Conservation (phyloP, 2,888 invertebrate species). For the Hecatera dysodea region DNA sequence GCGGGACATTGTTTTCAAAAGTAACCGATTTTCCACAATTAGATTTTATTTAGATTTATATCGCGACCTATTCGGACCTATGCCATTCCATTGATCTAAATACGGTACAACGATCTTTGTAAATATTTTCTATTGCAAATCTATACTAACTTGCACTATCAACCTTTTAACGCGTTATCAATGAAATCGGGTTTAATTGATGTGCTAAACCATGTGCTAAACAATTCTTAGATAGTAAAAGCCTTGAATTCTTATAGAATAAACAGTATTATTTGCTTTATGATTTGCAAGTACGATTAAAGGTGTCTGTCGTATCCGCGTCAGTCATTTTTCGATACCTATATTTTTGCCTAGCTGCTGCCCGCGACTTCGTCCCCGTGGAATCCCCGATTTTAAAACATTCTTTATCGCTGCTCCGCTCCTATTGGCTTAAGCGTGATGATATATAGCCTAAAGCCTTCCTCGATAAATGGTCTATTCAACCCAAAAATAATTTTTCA, state of each 20-base stretch:
- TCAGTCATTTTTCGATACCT: conserved; percentile 12
- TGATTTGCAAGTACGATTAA: conserved; percentile 33
- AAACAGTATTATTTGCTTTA: conserved; percentile 33
- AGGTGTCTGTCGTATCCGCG: neutral
- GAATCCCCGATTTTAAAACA: too few species aligned
- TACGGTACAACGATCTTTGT: conserved; percentile 1
- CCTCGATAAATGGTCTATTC: too few species aligned
- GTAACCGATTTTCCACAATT: neutral
- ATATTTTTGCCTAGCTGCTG: too few species aligned
- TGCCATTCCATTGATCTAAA: conserved; percentile 33
- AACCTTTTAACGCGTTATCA: conserved; percentile 8
- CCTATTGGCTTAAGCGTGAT: too few species aligned
- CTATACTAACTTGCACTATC: neutral
- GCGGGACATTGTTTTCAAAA: too few species aligned
- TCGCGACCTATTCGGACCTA: conserved; percentile 18
- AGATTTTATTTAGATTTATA: conserved; percentile 7
- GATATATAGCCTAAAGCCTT: too few species aligned
- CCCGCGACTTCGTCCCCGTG: too few species aligned
- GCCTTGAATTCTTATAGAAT: conserved; percentile 33
- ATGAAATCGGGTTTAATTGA: conserved; percentile 2
- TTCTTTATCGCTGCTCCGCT: too few species aligned
- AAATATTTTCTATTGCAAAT: conserved; percentile 32
- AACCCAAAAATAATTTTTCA: too few species aligned
- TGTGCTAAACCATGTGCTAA: conserved; percentile 1
- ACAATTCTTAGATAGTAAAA: conserved; percentile 3